Evolutionary conservation across 1,140 invertebrate genomes (phyloP).

Genomic region (Mya arenaria): DNA sequence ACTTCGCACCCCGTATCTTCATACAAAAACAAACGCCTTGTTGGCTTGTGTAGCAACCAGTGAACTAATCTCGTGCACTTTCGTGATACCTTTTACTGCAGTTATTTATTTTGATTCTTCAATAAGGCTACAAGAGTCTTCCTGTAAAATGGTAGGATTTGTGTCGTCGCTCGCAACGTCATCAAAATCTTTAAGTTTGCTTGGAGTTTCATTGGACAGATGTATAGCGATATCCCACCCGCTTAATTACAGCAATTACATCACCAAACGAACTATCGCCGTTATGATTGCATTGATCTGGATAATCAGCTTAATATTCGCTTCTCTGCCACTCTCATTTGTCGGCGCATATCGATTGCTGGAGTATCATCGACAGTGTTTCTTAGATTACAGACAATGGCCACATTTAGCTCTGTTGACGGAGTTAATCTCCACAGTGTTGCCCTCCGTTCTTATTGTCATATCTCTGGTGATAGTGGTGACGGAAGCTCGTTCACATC

Average conservation of each 20-base stretch:
- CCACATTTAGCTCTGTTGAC: slow-evolving; percentile 8
- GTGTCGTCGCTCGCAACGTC: slow-evolving; percentile 28
- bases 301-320: slow-evolving; percentile 25
- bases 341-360: slow-evolving; percentile 10
- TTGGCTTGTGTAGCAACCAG: slow-evolving; percentile 9
- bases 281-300: not conserved
- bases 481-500: slow-evolving; percentile 31
- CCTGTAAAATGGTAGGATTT: slow-evolving; percentile 26
- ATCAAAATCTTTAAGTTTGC: slow-evolving; percentile 31
- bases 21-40: slow-evolving; percentile 38
- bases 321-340: not conserved
- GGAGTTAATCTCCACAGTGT: slow-evolving; percentile 1
- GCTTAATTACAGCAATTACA: slow-evolving; percentile 29
- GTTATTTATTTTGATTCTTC: not conserved
- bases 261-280: slow-evolving; percentile 21
- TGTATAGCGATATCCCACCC: slow-evolving; percentile 37
- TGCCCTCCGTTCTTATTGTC: slow-evolving; percentile 17
- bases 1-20: slow-evolving; percentile 1
- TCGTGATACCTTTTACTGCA: slow-evolving; percentile 33
- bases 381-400: slow-evolving; percentile 17
- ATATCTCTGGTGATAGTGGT: slow-evolving; percentile 8
- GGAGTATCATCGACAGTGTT: slow-evolving; percentile 1
- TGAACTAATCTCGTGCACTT: slow-evolving; percentile 9
- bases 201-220: slow-evolving; percentile 33
- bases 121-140: not conserved